Evolutionary conservation across 1,140 invertebrate genomes (phyloP), one percentile per base, ranked within the genome.

Genomic region (Acromyrmex charruanus): DNA sequence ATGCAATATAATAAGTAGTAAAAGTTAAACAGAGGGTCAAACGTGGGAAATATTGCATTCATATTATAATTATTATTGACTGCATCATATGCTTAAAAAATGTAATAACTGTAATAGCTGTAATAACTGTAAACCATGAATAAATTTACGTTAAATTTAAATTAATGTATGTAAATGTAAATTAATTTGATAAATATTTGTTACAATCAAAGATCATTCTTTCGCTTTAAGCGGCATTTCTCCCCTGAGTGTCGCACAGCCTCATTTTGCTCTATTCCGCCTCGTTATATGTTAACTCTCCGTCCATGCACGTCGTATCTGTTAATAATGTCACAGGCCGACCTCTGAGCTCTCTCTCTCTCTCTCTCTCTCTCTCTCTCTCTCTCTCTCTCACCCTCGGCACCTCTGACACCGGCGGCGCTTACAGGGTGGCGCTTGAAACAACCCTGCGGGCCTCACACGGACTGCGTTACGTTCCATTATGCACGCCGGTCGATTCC

Each of bases 401-500:
- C 31, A 58, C 55, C 65, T 39, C 66, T 65, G 69, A 55, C 53
- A 65, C 61, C 35, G 59, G 28, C 35, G 25, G 7, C 44, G 53
- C 74, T 85, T 53, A 31, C 59, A 35, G 59, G 59, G 9, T 49
- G 79, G 68, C 35, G 75, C 68, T 51, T 84, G 68, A 75, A 85
- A 71, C 79, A 87, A 31, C 79, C 66, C 68, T 84, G 69, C 71
- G 74, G 75, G 69, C 53, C 77, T 75, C 86, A 58, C 58, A 71
- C 77, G 81, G 77, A 77, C 63, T 75, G 21, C 63, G 77, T 86
- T 87, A 88, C 74, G 84, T 79, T 90, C 68, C 87, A 90, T 90
- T 91, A 91, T 88, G 74, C 68, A 88, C 84, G 21, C 59, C 75
- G 63, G 81, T 88, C 91, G 86, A 87, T 87, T 91, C 81, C 82